Conservation (phyloP, 2,113 vertebrate species). For the Campylomormyrus tamandua region DNA sequence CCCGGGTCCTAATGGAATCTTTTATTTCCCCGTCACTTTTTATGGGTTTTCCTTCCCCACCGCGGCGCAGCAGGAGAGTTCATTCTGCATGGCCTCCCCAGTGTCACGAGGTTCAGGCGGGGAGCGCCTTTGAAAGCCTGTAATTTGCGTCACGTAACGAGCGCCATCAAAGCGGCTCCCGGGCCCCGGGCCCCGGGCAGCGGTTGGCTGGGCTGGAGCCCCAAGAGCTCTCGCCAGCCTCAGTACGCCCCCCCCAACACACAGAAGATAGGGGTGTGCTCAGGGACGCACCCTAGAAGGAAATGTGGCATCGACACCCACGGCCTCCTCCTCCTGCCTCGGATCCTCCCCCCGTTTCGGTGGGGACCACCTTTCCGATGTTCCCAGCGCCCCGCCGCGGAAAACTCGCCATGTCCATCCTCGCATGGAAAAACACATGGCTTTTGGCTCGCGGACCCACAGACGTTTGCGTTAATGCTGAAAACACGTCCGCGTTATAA, state of each 20-base stretch:
- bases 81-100: conserved; percentile 32
- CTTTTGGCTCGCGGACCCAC: conserved; percentile 48
- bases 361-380: conserved; percentile 51
- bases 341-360: conserved; percentile 19
- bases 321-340: not conserved
- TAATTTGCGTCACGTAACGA: conserved; percentile 43
- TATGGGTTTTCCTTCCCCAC: conserved; percentile 8
- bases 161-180: conserved; percentile 42
- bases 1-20: conserved; percentile 29
- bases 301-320: not conserved
- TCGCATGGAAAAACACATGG: conserved; percentile 47
- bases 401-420: conserved; percentile 38
- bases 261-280: conserved; percentile 10
- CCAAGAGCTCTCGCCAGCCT: conserved; percentile 13
- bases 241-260: not conserved
- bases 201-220: conserved; percentile 16
- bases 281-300: not conserved
- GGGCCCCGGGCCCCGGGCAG: conserved; percentile 18
- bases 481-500: conserved; percentile 64
- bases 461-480: conserved; percentile 51
- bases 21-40: conserved; percentile 26
- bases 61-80: conserved; percentile 20
- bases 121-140: conserved; percentile 41
- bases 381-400: conserved; percentile 37
- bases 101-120: conserved; percentile 39